A percentile compares a stretch with the other conserved stretches of the same genome.
Evolutionary conservation across 1,140 invertebrate genomes (phyloP).

Genomic region (Tachypleus tridentatus): DNA sequence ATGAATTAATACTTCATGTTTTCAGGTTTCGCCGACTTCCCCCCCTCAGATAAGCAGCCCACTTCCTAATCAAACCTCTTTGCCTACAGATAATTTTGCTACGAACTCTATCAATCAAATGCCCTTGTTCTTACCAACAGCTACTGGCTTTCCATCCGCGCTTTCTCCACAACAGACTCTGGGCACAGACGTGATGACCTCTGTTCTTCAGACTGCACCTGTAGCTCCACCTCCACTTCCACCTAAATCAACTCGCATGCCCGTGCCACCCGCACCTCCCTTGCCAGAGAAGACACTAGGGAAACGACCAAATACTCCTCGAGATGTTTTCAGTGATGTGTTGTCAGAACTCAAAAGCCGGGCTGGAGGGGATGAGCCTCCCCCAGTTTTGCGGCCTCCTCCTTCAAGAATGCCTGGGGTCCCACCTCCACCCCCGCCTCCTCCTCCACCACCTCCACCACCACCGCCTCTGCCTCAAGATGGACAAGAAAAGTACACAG

Average conservation of each 20-base stretch:
- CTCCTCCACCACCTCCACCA: constrained; percentile 41
- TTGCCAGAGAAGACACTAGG: not conserved
- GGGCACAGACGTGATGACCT: no score
- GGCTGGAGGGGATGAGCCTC: constrained; percentile 25
- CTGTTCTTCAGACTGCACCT: no score
- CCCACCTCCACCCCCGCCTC: constrained; percentile 22
- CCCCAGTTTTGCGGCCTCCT: constrained; percentile 39
- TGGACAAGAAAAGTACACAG: constrained; percentile 30
- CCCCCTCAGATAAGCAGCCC: no score
- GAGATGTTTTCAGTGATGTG: constrained; percentile 19
- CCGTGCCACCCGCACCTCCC: not conserved
- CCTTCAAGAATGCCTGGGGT: constrained; percentile 42
- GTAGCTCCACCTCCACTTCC: no score
- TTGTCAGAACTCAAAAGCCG: constrained; percentile 40
- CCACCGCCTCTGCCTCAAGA: constrained; percentile 74
- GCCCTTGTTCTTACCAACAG: no score
- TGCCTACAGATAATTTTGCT: no score
- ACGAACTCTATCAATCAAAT: no score
- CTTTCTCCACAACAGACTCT: no score
- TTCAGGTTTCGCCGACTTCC: no score
- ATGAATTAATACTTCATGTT: no score
- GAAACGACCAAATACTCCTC: not conserved
- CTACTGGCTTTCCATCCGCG: no score
- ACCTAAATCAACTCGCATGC: not conserved
- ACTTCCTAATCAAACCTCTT: no score